phyloP scores from a whole-genome alignment of 2,888 invertebrate genomes.

The Aphidius colemani region DNA sequence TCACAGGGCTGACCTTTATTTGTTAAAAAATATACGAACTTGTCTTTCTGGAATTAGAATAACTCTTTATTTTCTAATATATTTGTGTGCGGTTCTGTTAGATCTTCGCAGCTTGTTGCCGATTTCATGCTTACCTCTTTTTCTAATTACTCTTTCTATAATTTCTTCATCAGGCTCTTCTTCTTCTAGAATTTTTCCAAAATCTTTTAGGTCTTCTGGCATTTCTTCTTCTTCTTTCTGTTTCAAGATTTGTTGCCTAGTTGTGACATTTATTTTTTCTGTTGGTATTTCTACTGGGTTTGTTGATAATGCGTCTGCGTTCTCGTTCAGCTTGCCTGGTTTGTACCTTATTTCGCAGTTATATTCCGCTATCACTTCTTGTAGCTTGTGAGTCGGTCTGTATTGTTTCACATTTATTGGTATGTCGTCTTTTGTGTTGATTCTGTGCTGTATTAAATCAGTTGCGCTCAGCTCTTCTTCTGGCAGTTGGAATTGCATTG shows the following conservation, averaged over 20 bases:
- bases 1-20: conserved; percentile 9
- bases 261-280: conserved; percentile 12
- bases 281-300: conserved; percentile 17
- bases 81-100: not conserved
- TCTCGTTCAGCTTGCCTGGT: conserved; percentile 17
- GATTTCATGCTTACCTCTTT: too few species aligned
- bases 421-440: too few species aligned
- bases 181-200: not conserved
- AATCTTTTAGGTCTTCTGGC: not conserved
- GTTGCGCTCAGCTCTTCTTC: conserved; percentile 4
- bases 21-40: conserved; percentile 15
- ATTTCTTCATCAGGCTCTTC: not conserved
- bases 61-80: conserved; percentile 9
- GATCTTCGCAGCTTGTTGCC: not conserved
- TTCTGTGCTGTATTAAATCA: not conserved
- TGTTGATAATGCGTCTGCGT: conserved; percentile 21
- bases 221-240: not conserved
- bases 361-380: conserved; percentile 6
- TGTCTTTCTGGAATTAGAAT: conserved; percentile 16
- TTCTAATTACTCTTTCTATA: conserved; percentile 1
- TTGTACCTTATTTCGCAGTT: conserved; percentile 19
- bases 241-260: not conserved
- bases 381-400: too few species aligned
- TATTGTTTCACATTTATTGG: too few species aligned
- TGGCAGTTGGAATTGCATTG: conserved; percentile 15